Evolutionary conservation across 1,140 invertebrate species (phyloP), one percentile per base, ranked within the genome.

Genomic region (Eulimnadia texana): DNA sequence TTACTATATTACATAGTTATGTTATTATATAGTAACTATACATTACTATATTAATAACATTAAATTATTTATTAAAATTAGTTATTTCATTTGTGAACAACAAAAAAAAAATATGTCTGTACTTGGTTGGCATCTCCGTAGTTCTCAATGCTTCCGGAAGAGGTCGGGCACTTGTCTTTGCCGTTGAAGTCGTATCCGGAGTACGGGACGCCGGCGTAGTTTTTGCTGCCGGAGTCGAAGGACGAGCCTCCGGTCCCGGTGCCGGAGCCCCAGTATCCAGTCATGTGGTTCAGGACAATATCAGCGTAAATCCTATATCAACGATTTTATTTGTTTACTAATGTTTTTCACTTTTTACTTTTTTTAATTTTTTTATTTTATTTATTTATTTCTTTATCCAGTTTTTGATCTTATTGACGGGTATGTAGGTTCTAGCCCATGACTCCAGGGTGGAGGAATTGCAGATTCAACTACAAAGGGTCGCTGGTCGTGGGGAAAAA

Each of bases 201-300:
- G 64, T 70, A 81, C 0, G 79, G 78, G 9, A 81, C 78, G 1
- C 73, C 76, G 6, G 77, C 75, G 64, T 72, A 81, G 24, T 67
- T 63, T 22, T 62, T 63, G 1, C 28, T 42, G 3, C 53, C 59
- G 2, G 67, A 58, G 33, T 77, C 72, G 63, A 77, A 77, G 53
- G 67, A 71, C 16, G 79, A 78, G 10, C 83, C 84, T 28, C 82
- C 85, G 2, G 72, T 70, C 16, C 80, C 79, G 19, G 63, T 59
- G 57, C 68, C 66, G 27, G 72, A 68, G 9, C 62, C 63, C 23
- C 69, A 64, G 42, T 79, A 73, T 16, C 80, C 84, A 10, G 83
- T 81, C 90, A 94, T 94, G 71, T 95, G 90, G 69, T 95, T 95
- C 33, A 93, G 74, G 1, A 95, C 80, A 0, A 82, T 78, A 72